Evolutionary conservation across 2,797 vertebrate species (phyloP).

Genomic region (Manis pentadactyla): DNA sequence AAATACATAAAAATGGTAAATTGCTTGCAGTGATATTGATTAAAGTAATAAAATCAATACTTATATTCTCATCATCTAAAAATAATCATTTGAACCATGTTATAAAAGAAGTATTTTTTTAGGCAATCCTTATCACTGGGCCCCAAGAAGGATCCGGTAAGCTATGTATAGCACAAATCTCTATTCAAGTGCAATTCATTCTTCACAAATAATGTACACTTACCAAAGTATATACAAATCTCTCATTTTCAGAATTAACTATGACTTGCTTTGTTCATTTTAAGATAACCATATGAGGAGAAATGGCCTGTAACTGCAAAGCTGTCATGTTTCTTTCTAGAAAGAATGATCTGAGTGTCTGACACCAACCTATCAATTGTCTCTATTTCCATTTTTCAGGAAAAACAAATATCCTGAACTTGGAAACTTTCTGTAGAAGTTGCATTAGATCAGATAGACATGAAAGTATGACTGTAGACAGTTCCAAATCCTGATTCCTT

Average conservation of each 20-base stretch:
- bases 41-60: constrained; percentile 42
- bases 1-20: neutral
- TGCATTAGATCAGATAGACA: neutral
- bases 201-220: neutral
- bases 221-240: neutral
- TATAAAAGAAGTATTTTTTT: neutral
- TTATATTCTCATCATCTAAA: neutral
- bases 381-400: constrained; percentile 14
- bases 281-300: neutral
- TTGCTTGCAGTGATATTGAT: neutral
- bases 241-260: constrained; percentile 28
- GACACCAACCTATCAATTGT: neutral
- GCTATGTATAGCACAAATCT: neutral
- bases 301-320: neutral
- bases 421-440: neutral
- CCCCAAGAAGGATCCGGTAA: neutral
- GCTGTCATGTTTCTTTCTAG: constrained; percentile 25
- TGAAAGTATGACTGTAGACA: neutral
- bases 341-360: neutral
- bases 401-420: constrained; percentile 3
- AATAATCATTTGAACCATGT: neutral
- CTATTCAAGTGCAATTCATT: neutral
- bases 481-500: constrained; percentile 24
- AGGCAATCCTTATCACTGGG: neutral
- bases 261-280: neutral